Evolutionary conservation across 2,113 vertebrate genomes (phyloP), one percentile per base, ranked within the genome.

Genomic region (Mugil cephalus): DNA sequence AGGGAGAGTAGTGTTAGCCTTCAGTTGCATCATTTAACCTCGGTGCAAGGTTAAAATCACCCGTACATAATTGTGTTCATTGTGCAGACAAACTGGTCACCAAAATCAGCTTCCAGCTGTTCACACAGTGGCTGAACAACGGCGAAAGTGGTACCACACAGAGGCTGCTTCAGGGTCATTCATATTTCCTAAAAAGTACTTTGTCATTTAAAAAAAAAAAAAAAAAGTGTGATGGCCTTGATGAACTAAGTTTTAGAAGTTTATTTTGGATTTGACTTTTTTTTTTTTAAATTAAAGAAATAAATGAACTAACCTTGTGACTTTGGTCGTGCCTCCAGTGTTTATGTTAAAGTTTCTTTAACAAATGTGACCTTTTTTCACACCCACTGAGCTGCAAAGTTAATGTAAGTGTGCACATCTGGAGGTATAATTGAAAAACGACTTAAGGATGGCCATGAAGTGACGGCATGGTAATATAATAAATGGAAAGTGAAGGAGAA

Each of bases 361-460:
- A 69, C 34, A 80, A 69, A 74, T 24, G 34, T 39, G 14, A 51
- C 85, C 76, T 69, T 72, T 64, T 77, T 71, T 71, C 62, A 59
- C 68, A 71, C 78, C 71, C 17, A 7, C 62, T 80, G 88, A 78
- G 78, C 77, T 69, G 77, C 56, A 72, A 4, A 21, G 15, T 79
- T 79, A 77, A 82, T 73, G 72, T 82, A 62, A 73, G 15, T 45
- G 72, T 83, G 87, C 75, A 80, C 85, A 80, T 83, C 69, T 63
- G 78, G 73, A 80, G 82, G 88, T 79, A 85, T 82, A 89, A 87
- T 87, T 87, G 58, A 82, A 87, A 85, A 81, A 82, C 69, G 8
- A 51, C 62, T 61, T 60, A 76, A 66, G 36, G 47, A 3, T 48
- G 66, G 47, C 68, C n/a, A n/a, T n/a, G 60, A 61, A 61, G 63